phyloP scores from a whole-genome alignment of 53 echinoderm and acorn worm species.

The Pentamera pediparva region DNA sequence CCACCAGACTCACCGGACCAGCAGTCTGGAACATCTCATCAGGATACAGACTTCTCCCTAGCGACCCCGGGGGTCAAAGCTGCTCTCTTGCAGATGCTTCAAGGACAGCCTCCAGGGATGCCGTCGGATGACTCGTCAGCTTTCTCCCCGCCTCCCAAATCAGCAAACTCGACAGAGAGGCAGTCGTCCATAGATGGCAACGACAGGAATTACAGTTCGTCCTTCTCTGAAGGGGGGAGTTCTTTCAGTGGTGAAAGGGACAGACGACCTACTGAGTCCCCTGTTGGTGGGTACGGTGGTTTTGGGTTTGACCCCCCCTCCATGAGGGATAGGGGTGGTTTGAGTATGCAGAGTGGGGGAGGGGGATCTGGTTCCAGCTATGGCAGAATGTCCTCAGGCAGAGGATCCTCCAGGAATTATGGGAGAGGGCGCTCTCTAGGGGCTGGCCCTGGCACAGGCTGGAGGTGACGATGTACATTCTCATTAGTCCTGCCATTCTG shows the following conservation, averaged over 20 bases:
- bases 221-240: background rate
- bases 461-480: constrained; percentile 40
- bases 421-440: constrained; percentile 18
- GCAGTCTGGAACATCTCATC: constrained; percentile 35
- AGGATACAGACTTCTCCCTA: constrained; percentile 45
- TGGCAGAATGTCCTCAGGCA: constrained; percentile 22
- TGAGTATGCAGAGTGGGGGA: constrained; percentile 15
- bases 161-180: constrained; percentile 17
- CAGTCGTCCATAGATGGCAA: background rate
- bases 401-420: constrained; percentile 28
- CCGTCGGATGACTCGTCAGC: constrained; percentile 23
- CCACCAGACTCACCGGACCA: constrained; percentile 74
- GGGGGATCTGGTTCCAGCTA: background rate
- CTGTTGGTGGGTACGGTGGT: background rate
- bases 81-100: constrained; percentile 90
- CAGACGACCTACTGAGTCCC: background rate
- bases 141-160: constrained; percentile 11
- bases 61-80: constrained; percentile 94
- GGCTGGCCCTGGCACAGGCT: constrained; percentile 41
- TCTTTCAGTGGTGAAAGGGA: background rate
- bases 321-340: background rate
- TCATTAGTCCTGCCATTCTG: too few relatives aligned
- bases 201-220: background rate
- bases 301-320: background rate
- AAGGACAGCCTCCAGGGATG: constrained; percentile 58